Percentiles rank a stretch among this genome's conserved stretches.
Evolutionary conservation across 2,797 vertebrate species (phyloP).

Genomic region (Rhinichthys osculus): DNA sequence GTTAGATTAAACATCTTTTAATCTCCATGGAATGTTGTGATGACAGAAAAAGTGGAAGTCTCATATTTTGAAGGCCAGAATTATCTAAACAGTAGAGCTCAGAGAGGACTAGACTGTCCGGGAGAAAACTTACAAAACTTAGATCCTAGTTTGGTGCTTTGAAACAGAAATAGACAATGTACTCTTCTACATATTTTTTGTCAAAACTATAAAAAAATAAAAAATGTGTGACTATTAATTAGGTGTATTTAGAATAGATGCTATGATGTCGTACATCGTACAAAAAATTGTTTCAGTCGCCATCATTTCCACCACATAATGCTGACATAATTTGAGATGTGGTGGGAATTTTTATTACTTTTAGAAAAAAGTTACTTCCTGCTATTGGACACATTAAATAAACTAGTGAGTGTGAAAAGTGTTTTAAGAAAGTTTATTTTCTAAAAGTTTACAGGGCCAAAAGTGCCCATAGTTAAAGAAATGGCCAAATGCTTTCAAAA

Average conservation of each 20-base stretch:
- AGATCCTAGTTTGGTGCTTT: not conserved
- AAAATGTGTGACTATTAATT: not conserved
- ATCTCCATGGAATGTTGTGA: slow-evolving; percentile 44
- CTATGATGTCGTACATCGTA: not conserved
- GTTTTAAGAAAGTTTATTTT: slow-evolving; percentile 12
- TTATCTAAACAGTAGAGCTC: slow-evolving; percentile 47
- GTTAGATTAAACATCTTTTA: slow-evolving; percentile 42
- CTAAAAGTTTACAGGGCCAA: not conserved
- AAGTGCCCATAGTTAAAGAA: not conserved
- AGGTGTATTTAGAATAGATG: not conserved
- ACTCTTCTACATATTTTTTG: not conserved
- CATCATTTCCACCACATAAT: not conserved
- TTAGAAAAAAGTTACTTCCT: not conserved
- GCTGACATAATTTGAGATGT: not conserved
- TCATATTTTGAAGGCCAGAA: not conserved
- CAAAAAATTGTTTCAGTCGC: not conserved
- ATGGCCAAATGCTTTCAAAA: not conserved
- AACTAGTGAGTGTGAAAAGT: slow-evolving; percentile 8
- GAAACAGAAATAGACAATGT: not conserved
- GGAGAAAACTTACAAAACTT: not conserved
- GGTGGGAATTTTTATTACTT: not conserved
- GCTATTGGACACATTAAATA: not conserved
- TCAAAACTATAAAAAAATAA: not conserved
- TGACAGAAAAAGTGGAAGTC: slow-evolving; percentile 44
- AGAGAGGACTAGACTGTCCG: not conserved